phyloP scores from a whole-genome alignment of 2,888 invertebrate genomes.

The Athalia cordata region DNA sequence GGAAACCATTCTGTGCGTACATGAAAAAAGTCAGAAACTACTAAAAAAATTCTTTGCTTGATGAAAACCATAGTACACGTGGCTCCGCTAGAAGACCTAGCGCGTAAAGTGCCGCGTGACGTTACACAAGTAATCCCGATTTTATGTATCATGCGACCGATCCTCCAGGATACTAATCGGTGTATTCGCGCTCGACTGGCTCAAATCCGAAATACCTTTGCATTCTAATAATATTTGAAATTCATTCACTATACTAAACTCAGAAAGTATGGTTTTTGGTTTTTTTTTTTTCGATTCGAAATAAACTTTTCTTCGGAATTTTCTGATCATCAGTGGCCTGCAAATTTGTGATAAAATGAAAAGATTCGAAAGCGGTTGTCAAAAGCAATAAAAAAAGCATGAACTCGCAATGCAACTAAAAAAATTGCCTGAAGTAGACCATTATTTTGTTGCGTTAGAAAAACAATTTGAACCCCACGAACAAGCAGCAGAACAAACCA shows the following conservation, averaged over 20 bases:
- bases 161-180: neutral
- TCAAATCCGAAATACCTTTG: neutral
- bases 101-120: neutral
- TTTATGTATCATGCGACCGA: neutral
- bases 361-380: neutral
- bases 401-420: neutral
- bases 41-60: neutral
- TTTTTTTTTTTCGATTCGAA: neutral
- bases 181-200: neutral
- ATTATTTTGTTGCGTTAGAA: neutral
- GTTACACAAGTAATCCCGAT: neutral
- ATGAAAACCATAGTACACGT: neutral
- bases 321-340: neutral
- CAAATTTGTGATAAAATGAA: neutral
- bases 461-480: neutral
- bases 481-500: neutral
- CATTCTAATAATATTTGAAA: neutral
- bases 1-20: neutral
- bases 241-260: neutral
- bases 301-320: neutral
- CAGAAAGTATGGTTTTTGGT: neutral
- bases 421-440: constrained; percentile 8
- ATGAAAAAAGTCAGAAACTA: neutral
- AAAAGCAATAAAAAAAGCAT: neutral
- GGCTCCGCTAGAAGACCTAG: neutral